Conservation (phyloP, 2,888 invertebrate species). For the Chrysomela aeneicollis region DNA sequence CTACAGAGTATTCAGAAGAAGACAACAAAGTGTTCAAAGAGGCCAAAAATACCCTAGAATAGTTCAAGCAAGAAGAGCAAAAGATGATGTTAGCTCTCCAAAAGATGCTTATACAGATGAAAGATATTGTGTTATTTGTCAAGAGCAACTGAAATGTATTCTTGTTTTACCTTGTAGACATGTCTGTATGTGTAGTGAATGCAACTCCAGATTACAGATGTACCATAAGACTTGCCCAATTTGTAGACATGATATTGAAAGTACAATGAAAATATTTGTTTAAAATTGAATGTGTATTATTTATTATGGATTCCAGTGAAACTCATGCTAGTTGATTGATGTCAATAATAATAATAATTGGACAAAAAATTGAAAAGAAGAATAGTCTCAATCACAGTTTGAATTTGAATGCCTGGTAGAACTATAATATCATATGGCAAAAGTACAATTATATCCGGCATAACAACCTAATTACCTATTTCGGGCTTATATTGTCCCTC, state of each 20-base stretch:
- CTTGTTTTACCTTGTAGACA: conserved; percentile 67
- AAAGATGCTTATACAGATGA: conserved; percentile 48
- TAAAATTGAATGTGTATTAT: conserved; percentile 40
- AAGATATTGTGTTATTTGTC: conserved; percentile 65
- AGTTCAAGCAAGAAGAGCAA: conserved; percentile 11
- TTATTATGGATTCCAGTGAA: too few species aligned
- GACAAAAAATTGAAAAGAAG: too few species aligned
- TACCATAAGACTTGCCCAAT: conserved; percentile 65
- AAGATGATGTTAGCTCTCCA: not conserved
- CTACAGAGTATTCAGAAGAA: conserved; percentile 22
- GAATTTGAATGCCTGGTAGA: too few species aligned
- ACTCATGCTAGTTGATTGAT: too few species aligned
- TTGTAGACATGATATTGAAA: conserved; percentile 66
- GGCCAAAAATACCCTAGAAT: not conserved
- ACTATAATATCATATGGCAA: too few species aligned
- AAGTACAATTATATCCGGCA: too few species aligned
- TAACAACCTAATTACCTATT: too few species aligned
- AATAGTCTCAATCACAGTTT: too few species aligned
- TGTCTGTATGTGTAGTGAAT: conserved; percentile 66
- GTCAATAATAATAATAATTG: too few species aligned
- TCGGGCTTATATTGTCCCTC: too few species aligned
- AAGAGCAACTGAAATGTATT: conserved; percentile 66
- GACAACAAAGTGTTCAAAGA: not conserved
- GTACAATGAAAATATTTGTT: conserved; percentile 66
- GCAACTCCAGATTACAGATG: conserved; percentile 63